Evolutionary conservation across 2,797 vertebrate species (phyloP).

Genomic region (Fistularia commersonii): DNA sequence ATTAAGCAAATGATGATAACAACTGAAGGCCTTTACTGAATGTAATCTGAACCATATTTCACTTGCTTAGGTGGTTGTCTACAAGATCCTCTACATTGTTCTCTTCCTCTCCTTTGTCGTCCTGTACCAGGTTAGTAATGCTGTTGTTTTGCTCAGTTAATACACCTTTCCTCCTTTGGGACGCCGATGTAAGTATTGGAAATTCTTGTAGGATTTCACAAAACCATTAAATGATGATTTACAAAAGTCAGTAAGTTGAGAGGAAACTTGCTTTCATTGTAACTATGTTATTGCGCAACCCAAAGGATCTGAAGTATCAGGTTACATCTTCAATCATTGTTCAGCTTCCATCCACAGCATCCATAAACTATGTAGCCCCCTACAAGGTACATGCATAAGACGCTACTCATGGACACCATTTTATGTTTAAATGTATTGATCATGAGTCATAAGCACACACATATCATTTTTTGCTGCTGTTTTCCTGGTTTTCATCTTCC

Average conservation of each 20-base stretch:
- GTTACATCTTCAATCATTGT: too few relatives aligned
- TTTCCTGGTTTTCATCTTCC: constrained; percentile 36
- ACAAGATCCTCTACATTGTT: constrained; percentile 75
- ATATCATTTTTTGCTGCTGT: constrained; percentile 30
- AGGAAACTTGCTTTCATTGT: neutral
- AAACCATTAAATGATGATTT: neutral
- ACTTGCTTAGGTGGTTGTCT: constrained; percentile 62
- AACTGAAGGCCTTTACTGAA: too few relatives aligned
- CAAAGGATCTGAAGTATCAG: too few relatives aligned
- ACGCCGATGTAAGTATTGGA: too few relatives aligned
- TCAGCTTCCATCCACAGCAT: neutral
- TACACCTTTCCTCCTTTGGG: too few relatives aligned
- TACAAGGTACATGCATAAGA: constrained; percentile 7
- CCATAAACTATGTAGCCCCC: constrained; percentile 1
- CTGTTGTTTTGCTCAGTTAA: neutral
- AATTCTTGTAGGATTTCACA: too few relatives aligned
- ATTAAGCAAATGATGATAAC: too few relatives aligned
- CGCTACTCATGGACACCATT: constrained; percentile 24
- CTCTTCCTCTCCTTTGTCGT: constrained; percentile 73
- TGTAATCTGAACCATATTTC: constrained; percentile 8
- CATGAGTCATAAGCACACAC: constrained; percentile 47
- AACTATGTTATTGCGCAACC: too few relatives aligned
- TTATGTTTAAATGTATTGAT: constrained; percentile 61
- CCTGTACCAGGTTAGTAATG: constrained; percentile 57
- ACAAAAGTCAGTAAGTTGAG: constrained; percentile 7